Percentiles rank a stretch among this genome's conserved stretches.
phyloP scores from a whole-genome alignment of 2,797 vertebrate species.

The Scomberomorus guttatus region DNA sequence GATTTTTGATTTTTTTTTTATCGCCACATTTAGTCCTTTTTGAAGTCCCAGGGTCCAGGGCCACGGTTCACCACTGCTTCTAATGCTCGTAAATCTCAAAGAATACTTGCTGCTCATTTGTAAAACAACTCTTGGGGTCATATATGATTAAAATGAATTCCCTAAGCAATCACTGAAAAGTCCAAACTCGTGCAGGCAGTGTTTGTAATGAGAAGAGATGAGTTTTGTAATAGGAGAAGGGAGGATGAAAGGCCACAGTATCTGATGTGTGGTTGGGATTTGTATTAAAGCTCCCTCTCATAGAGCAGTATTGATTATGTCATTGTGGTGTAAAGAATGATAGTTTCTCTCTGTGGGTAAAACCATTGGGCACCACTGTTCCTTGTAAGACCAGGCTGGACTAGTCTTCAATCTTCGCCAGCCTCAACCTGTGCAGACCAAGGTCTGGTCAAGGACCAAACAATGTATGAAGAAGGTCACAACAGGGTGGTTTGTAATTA shows the following conservation, averaged over 20 bases:
- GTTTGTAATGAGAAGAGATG: slow-evolving; percentile 64
- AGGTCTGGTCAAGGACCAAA: slow-evolving; percentile 31
- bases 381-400: background rate
- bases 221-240: slow-evolving; percentile 35
- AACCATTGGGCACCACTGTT: slow-evolving; percentile 24
- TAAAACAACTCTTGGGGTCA: slow-evolving; percentile 6
- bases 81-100: slow-evolving; percentile 26
- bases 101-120: slow-evolving; percentile 20
- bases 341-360: background rate
- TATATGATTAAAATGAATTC: slow-evolving; percentile 44
- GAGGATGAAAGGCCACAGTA: slow-evolving; percentile 64
- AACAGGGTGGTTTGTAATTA: slow-evolving; percentile 37
- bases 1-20: no score
- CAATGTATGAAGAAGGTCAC: slow-evolving; percentile 9
- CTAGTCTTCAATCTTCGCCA: background rate
- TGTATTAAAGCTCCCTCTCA: slow-evolving; percentile 47
- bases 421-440: background rate
- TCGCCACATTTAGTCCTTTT: no score
- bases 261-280: slow-evolving; percentile 57
- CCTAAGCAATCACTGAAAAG: slow-evolving; percentile 35
- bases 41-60: no score
- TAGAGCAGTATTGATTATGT: slow-evolving; percentile 55
- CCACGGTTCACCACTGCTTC: background rate
- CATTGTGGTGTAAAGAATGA: slow-evolving; percentile 28
- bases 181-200: slow-evolving; percentile 23